Percentiles rank a stretch among this genome's conserved stretches.
These are phyloP conservation scores for Onthophagus sagittarius DNA, from an alignment of 2,888 invertebrate genomes.

Conservation along the genomic window DNA sequence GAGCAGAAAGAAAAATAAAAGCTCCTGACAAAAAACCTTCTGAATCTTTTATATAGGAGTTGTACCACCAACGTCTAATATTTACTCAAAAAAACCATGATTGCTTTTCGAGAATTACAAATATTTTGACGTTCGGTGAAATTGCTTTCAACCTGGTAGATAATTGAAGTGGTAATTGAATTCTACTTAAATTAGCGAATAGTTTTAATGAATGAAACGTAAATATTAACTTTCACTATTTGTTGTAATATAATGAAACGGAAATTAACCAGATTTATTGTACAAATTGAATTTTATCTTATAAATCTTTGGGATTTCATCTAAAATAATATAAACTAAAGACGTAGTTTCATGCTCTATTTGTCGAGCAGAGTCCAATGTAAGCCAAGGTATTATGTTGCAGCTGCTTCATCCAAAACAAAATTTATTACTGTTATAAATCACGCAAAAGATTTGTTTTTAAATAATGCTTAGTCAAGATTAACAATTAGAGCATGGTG, in stretches of 20 bases:
- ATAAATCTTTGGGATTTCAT: neutral
- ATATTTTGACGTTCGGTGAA: neutral
- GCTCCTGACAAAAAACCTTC: neutral
- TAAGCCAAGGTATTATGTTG: neutral
- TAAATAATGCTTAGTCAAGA: too few relatives aligned
- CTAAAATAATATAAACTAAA: neutral
- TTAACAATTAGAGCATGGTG: too few relatives aligned
- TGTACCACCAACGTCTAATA: neutral
- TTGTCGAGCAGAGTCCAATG: neutral
- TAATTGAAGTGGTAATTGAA: neutral
- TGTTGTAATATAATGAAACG: neutral
- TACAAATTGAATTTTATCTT: too few relatives aligned
- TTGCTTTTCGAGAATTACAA: neutral
- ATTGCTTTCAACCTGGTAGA: neutral
- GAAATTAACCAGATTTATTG: neutral
- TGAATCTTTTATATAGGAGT: neutral
- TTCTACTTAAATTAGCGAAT: neutral
- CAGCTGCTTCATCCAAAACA: neutral
- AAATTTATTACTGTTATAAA: neutral
- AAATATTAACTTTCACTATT: neutral
- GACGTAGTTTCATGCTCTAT: neutral
- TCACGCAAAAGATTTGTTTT: too few relatives aligned
- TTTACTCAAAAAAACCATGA: neutral
- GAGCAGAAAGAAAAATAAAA: neutral
- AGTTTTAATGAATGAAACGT: neutral